phyloP scores from a whole-genome alignment of 2,888 invertebrate genomes.

The Cynaeus angustus region DNA sequence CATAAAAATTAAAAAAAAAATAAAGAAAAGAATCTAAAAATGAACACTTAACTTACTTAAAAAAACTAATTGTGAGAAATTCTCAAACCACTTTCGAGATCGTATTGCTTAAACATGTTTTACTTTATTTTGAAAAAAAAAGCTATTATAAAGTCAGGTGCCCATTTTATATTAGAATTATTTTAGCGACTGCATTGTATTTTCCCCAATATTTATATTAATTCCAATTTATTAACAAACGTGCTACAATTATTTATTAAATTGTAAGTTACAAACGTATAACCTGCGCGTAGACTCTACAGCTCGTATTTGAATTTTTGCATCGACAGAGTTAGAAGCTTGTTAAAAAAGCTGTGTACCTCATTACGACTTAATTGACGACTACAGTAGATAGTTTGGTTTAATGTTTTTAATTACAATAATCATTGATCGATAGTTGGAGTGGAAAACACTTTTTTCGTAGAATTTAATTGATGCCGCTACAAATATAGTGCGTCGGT shows the following conservation, averaged over 20 bases:
- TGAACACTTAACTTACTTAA: no score
- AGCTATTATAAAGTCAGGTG: no score
- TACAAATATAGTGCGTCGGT: not conserved
- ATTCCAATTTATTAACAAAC: no score
- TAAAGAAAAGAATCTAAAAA: no score
- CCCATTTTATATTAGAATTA: no score
- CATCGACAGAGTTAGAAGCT: constrained; percentile 7
- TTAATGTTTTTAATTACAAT: constrained; percentile 15
- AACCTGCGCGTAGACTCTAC: not conserved
- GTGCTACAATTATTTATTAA: not conserved
- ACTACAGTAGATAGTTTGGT: constrained; percentile 13
- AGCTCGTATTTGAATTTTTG: not conserved
- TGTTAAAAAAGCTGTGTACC: constrained; percentile 6
- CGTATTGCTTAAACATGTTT: no score
- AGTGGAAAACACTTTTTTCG: constrained; percentile 3
- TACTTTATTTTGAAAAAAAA: no score
- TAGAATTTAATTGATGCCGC: not conserved
- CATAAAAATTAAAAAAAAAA: no score
- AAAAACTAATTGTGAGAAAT: no score
- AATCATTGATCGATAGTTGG: constrained; percentile 4
- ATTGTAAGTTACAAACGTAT: not conserved
- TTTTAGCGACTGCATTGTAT: no score
- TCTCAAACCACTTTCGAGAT: no score
- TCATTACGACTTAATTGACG: constrained; percentile 15
- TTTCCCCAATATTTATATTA: no score